Base-by-base conservation (phyloP, 2,888 invertebrate species). In the Nudaria mundana region DNA sequence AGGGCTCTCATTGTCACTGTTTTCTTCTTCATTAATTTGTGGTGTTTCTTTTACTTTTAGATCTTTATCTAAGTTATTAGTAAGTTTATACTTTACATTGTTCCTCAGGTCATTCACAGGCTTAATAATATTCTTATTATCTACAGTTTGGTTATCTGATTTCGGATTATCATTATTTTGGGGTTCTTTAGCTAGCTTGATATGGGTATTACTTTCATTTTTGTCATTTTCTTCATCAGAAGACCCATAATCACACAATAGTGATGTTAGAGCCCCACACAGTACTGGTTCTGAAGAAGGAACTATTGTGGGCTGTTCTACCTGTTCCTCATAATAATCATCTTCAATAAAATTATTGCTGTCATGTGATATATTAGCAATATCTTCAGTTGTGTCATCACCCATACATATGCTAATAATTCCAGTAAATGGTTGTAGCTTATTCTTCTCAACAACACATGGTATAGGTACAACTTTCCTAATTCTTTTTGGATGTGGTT, bases 231-330 rank as follows among this genome's bases (percentile, higher is more conserved):
- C 26, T 47, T 62, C 40, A 39, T 90, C 90, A 42, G 91, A 90
- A 40, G 88, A 86, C 30, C 75, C 85, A 78, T 92, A 92, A 38
- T 90, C 87, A 56, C 86, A 85, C 59, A 92, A 91, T 14, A 92
- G 74, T 37, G 86, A 84, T 29, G 89, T 87, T 45, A 92, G 68
- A 8, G 91, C 91, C 53, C 86, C 89, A 69, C 90, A 91, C 5
- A 91, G 65, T 16, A 56, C 44, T 42, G 76, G 72, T 44, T 77
- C 54, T 28, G 44, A 39, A 30, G 25, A 20, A 22, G 29, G 3
- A n/a, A 11, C 42, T 12, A 38, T 30, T 31, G 33, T 30, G 28
- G 24, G 12, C 24, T 26, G 20, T 12, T 37, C 26, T 14, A 37
- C 18, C 16, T 37, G 11, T 25, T 42, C 34, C 38, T 65, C 57